Percentiles rank a stretch among this genome's conserved stretches.
Conservation (phyloP, 2,113 vertebrate species). For the Alexandromys fortis region DNA sequence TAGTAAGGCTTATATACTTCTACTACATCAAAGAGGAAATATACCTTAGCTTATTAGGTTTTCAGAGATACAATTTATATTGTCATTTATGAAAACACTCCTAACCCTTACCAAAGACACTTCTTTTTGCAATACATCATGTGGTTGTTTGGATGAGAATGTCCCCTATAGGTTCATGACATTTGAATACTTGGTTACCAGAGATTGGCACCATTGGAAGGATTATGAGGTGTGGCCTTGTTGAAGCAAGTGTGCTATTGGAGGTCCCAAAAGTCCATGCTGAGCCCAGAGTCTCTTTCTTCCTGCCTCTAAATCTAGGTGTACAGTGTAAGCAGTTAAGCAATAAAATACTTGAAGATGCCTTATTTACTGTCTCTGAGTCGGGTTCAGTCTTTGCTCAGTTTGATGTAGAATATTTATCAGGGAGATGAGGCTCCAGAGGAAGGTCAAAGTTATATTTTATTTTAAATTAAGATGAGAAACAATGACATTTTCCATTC, state of each 20-base stretch:
- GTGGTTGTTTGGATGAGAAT: neutral
- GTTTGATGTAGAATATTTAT: conserved; percentile 45
- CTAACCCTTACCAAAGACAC: neutral
- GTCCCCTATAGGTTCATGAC: neutral
- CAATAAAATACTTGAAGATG: neutral
- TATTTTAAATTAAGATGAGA: conserved; percentile 72
- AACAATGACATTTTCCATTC: conserved; percentile 53
- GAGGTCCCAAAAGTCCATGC: neutral
- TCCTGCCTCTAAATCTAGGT: neutral
- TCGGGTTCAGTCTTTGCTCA: neutral
- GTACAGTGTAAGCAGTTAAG: neutral
- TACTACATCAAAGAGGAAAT: neutral
- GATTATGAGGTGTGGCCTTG: neutral
- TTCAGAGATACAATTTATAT: conserved; percentile 7
- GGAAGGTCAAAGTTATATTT: conserved; percentile 61
- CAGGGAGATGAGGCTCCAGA: neutral
- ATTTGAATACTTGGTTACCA: neutral
- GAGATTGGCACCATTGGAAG: neutral
- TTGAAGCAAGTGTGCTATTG: neutral
- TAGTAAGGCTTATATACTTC: neutral
- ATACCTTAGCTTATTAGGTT: neutral
- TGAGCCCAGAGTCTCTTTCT: neutral
- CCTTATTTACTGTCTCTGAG: neutral
- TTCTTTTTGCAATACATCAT: neutral
- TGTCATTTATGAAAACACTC: neutral